Base-by-base conservation (phyloP, 2,113 vertebrate genomes). In the Anser cygnoides region DNA sequence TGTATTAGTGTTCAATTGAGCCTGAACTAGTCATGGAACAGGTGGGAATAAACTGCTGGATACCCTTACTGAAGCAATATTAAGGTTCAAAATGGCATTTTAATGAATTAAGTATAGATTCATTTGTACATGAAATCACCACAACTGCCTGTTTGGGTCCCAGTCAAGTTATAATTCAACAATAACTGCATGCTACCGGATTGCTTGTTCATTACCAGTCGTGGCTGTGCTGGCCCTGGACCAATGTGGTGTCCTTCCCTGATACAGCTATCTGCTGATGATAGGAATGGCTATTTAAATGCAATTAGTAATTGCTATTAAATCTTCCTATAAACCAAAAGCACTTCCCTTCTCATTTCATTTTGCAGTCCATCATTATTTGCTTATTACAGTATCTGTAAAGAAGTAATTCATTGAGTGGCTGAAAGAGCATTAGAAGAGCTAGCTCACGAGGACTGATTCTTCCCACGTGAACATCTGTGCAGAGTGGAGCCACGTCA, bases 41-140 rank as follows among this genome's bases (percentile, higher is more conserved):
- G 96, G 97, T 97, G 96, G 97, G 91, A 97, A 97, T 97, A 96
- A 97, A 97, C 87, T 96, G 88, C 81, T 95, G 91, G 80, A 76
- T 96, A 91, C 67, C 54, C 80, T 92, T 83, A 95, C n/a, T 86
- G 91, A 96, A 96, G 92, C 66, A 77, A 84, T 91, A 87, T 92
- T 93, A 92, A 94, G 39, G 77, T 89, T 92, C 88, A 92, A 93
- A 94, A 97, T 89, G 54, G 63, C 13, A 93, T 95, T 95, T 95
- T 96, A 97, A 98, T 96, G 96, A 98, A 98, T 96, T 96, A 97
- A 97, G 89, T 78, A 81, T 77, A 85, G 72, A 90, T 92, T 97
- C 90, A 96, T 97, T 95, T 97, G 83, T 91, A 95, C 62, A 93
- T 83, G 73, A 95, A 92, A 80, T 96, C 91, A 85, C 58, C 75